These are phyloP conservation scores for Eutolmus rufibarbis DNA, from an alignment of 2,888 invertebrate species.

Conservation along the genomic window DNA sequence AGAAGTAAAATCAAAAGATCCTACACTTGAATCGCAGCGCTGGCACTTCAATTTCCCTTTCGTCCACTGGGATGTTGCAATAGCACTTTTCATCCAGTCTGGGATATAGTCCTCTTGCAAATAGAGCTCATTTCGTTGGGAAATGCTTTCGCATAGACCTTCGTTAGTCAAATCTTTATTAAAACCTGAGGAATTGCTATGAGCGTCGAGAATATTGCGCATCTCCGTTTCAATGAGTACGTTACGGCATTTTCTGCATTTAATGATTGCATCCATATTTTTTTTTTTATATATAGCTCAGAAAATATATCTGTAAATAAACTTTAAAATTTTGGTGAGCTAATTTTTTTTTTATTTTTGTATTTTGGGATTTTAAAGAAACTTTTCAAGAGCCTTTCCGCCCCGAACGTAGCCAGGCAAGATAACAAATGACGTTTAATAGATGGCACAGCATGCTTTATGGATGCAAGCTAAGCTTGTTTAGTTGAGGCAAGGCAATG, in stretches of 20 bases:
- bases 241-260: slow-evolving; percentile 65
- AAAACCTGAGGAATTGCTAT: slow-evolving; percentile 52
- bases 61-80: slow-evolving; percentile 69
- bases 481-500: background rate
- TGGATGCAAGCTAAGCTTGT: background rate
- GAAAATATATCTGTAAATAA: background rate
- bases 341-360: background rate
- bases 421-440: background rate
- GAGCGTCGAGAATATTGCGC: slow-evolving; percentile 50
- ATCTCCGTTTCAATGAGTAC: slow-evolving; percentile 57
- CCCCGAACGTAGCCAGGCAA: background rate
- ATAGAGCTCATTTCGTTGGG: slow-evolving; percentile 59
- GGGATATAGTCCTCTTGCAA: slow-evolving; percentile 68
- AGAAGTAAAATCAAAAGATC: slow-evolving; percentile 72
- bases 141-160: slow-evolving; percentile 53
- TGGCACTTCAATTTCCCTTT: slow-evolving; percentile 73
- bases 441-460: background rate
- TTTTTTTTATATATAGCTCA: background rate
- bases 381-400: background rate
- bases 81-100: slow-evolving; percentile 65
- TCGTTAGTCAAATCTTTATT: slow-evolving; percentile 51
- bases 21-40: slow-evolving; percentile 69
- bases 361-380: background rate
- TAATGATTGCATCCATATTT: slow-evolving; percentile 49
- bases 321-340: background rate